A percentile compares a stretch with the other conserved stretches of the same genome.
Conservation (phyloP, 1,140 invertebrate species). For the Drosophila varians region DNA sequence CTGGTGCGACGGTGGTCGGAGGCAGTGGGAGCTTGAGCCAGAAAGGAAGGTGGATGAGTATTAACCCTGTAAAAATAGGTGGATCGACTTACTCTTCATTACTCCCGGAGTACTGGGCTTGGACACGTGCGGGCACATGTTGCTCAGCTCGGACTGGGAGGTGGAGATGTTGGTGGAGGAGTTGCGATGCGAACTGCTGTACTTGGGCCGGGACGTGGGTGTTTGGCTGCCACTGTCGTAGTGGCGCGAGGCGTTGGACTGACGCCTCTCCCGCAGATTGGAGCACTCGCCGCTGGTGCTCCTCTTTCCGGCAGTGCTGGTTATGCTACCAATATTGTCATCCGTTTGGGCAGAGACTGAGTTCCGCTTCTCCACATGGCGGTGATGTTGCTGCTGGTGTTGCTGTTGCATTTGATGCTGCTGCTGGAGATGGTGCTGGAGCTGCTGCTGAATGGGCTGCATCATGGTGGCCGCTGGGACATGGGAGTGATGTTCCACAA, state of each 20-base stretch:
- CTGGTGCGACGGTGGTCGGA: constrained; percentile 77
- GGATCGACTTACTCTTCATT: constrained; percentile 58
- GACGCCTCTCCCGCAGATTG: constrained; percentile 63
- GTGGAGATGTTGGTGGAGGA: constrained; percentile 79
- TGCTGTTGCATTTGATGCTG: constrained; percentile 49
- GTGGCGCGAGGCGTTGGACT: constrained; percentile 71
- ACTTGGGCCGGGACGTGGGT: constrained; percentile 73
- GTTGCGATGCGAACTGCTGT: constrained; percentile 70
- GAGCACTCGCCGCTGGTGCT: constrained; percentile 57
- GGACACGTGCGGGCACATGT: constrained; percentile 74
- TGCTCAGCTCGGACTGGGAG: constrained; percentile 80
- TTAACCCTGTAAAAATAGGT: neutral
- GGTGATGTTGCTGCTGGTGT: constrained; percentile 64
- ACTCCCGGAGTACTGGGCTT: constrained; percentile 65
- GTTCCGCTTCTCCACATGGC: constrained; percentile 72
- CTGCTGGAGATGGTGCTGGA: constrained; percentile 52
- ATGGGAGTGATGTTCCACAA: constrained; percentile 64
- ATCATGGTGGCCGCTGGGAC: constrained; percentile 57
- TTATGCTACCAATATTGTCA: constrained; percentile 69
- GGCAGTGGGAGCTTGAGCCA: constrained; percentile 61
- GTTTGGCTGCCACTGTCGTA: constrained; percentile 78
- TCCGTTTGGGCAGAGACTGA: constrained; percentile 81
- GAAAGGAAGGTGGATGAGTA: neutral
- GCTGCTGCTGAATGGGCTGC: constrained; percentile 76
- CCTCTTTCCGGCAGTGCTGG: constrained; percentile 55